Evolutionary conservation across 1,140 invertebrate species (phyloP), one percentile per base, ranked within the genome.

Genomic region (Bombus waltoni): DNA sequence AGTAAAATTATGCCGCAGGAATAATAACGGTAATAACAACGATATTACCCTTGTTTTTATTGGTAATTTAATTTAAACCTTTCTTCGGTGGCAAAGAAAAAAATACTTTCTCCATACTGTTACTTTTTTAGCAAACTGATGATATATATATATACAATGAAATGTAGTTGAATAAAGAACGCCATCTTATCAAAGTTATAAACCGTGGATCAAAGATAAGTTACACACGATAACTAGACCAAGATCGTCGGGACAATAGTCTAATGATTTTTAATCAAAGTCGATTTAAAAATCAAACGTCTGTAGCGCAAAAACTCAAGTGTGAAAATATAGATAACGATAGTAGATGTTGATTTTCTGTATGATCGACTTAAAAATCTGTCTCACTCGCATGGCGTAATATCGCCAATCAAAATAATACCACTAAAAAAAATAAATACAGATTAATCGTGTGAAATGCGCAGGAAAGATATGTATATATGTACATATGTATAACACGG

Each of bases 251-350:
- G 25, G 47, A 22, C 18, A 53, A 28, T 76, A 25, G 53, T 28
- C 35, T 18, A 28, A 62, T 53, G 40, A 38, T 62, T 40, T 76
- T 76, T 40, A 53, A 53, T 53, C 47, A 8, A 53, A 38, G 6
- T 18, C 8, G 4, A 72, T 42, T 59, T 59, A 28, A 47, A 22
- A n/a, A 35, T 25, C 6, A 28, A 81, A 18, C 18, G 8, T 53
- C 5, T 18, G 18, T 72, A 18, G 1, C 25, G 13, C 1, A n/a
- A 15, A 44, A 74, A 13, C 40, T 25, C 25, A 10, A 75, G 72
- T 22, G n/a, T 28, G n/a, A 59, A 28, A 77, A 53, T 42, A 78
- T 42, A 28, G 73, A 83, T 83, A 83, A 70, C 65, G 82, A 77
- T 78, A 76, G 28, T 66, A 40, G 62, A 70, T 68, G 22, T 15